Percentiles rank a stretch among this genome's conserved stretches.
Conservation (phyloP, 2,888 invertebrate genomes). For the Chymomyza procnemis region DNA sequence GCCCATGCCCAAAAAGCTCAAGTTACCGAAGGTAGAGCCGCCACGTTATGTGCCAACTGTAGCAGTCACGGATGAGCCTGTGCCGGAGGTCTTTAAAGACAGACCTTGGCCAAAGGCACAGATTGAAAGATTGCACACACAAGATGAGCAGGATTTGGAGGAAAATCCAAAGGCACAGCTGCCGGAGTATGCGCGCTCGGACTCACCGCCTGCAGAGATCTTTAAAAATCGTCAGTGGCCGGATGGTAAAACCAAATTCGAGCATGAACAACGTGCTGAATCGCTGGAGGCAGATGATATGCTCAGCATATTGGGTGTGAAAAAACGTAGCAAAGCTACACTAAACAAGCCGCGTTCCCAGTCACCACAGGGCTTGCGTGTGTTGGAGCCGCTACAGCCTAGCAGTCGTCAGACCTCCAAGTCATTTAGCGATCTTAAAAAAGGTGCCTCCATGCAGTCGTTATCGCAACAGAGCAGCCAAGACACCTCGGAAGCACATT, state of each 20-base stretch:
- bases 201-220: constrained; percentile 57
- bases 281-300: constrained; percentile 43
- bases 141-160: constrained; percentile 35
- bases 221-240: constrained; percentile 72
- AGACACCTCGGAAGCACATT: constrained; percentile 49
- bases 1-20: constrained; percentile 71
- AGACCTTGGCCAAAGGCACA: constrained; percentile 68
- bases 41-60: constrained; percentile 56
- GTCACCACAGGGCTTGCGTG: constrained; percentile 45
- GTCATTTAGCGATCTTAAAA: constrained; percentile 64
- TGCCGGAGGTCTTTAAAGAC: constrained; percentile 65
- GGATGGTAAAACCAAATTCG: constrained; percentile 66
- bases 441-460: constrained; percentile 49
- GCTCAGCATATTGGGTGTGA: constrained; percentile 24
- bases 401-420: constrained; percentile 57
- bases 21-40: constrained; percentile 58
- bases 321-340: constrained; percentile 13
- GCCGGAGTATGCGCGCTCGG: constrained; percentile 59
- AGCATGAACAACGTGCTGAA: constrained; percentile 29
- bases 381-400: constrained; percentile 45
- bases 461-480: constrained; percentile 55
- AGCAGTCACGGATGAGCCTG: constrained; percentile 40
- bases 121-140: constrained; percentile 24
- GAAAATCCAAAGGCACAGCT: constrained; percentile 28
- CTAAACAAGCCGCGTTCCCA: constrained; percentile 61